Conservation (phyloP, 1,140 invertebrate genomes). For the Zaprionus camerounensis region DNA sequence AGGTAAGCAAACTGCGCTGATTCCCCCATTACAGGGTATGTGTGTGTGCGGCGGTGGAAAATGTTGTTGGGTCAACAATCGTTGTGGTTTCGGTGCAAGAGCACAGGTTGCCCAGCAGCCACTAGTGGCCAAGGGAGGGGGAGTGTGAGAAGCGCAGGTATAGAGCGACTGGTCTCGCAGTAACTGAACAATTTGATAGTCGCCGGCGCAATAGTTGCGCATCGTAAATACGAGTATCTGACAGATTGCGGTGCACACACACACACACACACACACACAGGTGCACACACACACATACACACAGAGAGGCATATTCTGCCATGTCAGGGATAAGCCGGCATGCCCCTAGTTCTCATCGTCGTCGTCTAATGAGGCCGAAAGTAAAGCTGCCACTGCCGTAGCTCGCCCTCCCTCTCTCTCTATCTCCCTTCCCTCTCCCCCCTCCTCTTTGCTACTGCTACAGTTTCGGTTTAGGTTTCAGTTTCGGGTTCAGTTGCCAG, state of each 20-base stretch:
- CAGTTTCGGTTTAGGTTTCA: not conserved
- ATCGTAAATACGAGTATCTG: conserved; percentile 39
- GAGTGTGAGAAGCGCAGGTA: not conserved
- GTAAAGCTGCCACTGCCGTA: not conserved
- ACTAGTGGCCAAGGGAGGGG: not conserved
- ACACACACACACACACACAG: not conserved
- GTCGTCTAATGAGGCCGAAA: conserved; percentile 31
- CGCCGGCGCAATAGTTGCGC: conserved; percentile 20
- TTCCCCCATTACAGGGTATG: conserved; percentile 15
- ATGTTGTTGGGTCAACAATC: conserved; percentile 29
- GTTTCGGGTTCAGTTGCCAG: not conserved
- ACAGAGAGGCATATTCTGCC: conserved; percentile 26
- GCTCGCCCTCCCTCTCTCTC: not conserved
- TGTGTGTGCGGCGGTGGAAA: not conserved
- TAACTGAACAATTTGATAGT: conserved; percentile 33
- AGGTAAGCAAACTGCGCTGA: not conserved
- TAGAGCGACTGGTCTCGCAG: not conserved
- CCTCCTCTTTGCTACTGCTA: too few species aligned
- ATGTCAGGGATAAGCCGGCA: conserved; percentile 39
- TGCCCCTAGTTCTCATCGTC: not conserved
- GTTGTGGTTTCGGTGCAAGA: conserved; percentile 12
- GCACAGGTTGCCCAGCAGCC: not conserved
- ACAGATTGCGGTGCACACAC: conserved; percentile 33
- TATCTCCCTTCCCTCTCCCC: not conserved
- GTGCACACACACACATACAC: not conserved